Conservation (phyloP, 30 jellyfish, hydroid and myxozoan genomes). For the Cassiopea xamachana region DNA sequence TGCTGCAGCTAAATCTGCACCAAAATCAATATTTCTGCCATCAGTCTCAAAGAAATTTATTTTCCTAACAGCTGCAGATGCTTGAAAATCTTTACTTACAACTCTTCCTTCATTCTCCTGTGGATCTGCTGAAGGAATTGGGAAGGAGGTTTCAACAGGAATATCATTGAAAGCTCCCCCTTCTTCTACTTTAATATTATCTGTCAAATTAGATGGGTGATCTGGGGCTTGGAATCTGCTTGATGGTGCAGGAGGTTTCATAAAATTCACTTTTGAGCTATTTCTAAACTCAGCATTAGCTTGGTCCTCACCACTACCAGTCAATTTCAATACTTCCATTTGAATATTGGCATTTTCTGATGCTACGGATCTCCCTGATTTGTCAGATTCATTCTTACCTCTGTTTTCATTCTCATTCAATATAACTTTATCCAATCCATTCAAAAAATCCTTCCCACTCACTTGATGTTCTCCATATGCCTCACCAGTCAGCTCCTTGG, state of each 20-base stretch:
- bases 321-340: background rate
- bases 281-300: background rate
- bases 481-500: background rate
- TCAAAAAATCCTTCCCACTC: background rate
- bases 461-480: background rate
- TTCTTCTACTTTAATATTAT: background rate
- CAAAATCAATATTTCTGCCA: background rate
- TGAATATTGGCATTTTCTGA: background rate
- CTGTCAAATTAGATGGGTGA: background rate
- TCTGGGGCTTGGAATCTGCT: background rate
- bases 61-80: background rate
- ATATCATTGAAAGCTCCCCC: background rate
- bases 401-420: background rate
- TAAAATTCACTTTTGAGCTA: background rate
- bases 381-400: background rate
- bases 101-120: background rate
- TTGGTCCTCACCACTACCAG: background rate
- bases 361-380: background rate
- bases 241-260: background rate
- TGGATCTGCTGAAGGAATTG: background rate
- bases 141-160: background rate
- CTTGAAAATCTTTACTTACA: background rate
- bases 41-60: background rate
- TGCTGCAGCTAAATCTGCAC: background rate
- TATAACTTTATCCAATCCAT: background rate